Evolutionary conservation across 2,113 vertebrate species (phyloP).

Genomic region (Arenaria interpres): DNA sequence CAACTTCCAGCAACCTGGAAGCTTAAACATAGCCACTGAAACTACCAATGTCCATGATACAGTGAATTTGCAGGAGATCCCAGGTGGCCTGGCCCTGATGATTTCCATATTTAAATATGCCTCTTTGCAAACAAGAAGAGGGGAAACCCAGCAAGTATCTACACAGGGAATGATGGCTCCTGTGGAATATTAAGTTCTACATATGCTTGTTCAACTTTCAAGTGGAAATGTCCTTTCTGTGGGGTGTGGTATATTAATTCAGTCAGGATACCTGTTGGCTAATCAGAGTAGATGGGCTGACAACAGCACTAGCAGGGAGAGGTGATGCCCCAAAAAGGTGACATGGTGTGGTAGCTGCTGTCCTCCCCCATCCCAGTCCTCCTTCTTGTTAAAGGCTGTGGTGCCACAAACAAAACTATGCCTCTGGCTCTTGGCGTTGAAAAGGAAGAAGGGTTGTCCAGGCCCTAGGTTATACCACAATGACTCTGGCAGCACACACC

Average conservation of each 20-base stretch:
- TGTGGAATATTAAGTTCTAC: not conserved
- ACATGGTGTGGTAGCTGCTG: not conserved
- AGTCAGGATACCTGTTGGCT: not conserved
- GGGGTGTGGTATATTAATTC: not conserved
- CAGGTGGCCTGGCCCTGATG: not conserved
- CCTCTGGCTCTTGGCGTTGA: not conserved
- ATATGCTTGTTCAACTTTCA: not conserved
- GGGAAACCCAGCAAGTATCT: not conserved
- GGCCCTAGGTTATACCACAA: not conserved
- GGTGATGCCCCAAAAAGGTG: not conserved
- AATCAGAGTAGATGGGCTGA: not conserved
- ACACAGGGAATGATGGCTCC: fast-evolving
- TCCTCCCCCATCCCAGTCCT: fast-evolving
- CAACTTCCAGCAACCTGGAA: not conserved
- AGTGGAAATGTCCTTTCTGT: not conserved
- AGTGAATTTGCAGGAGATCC: not conserved
- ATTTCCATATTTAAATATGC: not conserved
- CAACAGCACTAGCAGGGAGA: not conserved
- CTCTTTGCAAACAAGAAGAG: not conserved
- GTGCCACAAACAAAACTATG: not conserved
- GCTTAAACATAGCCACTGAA: not conserved
- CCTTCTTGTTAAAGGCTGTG: not conserved
- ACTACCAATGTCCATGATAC: fast-evolving
- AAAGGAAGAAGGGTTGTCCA: not conserved
- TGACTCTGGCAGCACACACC: not conserved